Percentiles rank a stretch among this genome's conserved stretches.
These are phyloP conservation scores for Mohoua ochrocephala DNA, from an alignment of 2,113 vertebrate species.

Conservation along the genomic window DNA sequence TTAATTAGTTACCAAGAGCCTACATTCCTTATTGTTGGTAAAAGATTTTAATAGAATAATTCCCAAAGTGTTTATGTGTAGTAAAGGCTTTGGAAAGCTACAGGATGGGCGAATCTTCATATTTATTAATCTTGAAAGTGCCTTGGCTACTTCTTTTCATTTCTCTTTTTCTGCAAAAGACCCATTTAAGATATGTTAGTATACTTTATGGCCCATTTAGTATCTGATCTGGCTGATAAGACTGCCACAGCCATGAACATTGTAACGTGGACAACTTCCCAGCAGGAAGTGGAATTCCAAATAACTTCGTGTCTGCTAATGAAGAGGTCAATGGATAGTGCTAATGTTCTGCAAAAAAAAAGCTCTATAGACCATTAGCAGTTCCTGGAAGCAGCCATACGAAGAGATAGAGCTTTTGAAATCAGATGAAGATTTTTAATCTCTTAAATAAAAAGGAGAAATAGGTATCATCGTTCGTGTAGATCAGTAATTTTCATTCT, in stretches of 20 bases:
- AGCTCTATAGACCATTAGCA: not conserved
- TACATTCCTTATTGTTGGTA: not conserved
- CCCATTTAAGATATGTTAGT: not conserved
- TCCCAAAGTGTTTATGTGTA: not conserved
- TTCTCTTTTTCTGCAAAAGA: not conserved
- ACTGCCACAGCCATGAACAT: not conserved
- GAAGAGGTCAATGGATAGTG: not conserved
- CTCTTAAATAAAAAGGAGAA: not conserved
- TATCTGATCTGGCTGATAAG: not conserved
- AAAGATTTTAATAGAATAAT: not conserved
- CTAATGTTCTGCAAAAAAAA: conserved; percentile 17
- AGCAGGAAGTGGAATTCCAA: not conserved
- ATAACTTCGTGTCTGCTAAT: conserved; percentile 10
- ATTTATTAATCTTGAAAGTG: not conserved
- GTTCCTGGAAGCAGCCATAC: not conserved
- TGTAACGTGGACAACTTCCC: not conserved
- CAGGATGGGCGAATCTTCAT: not conserved
- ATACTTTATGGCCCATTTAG: conserved; percentile 24
- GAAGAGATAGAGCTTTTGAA: not conserved
- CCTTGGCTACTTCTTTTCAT: not conserved
- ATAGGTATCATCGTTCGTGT: not conserved
- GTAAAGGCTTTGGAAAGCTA: not conserved
- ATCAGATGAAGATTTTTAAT: not conserved
- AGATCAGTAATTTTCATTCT: not conserved
- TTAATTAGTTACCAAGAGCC: not conserved